Percentiles rank a stretch among this genome's conserved stretches.
phyloP scores from a whole-genome alignment of 2,888 invertebrate genomes.

The Megaustenia siamemsis region DNA sequence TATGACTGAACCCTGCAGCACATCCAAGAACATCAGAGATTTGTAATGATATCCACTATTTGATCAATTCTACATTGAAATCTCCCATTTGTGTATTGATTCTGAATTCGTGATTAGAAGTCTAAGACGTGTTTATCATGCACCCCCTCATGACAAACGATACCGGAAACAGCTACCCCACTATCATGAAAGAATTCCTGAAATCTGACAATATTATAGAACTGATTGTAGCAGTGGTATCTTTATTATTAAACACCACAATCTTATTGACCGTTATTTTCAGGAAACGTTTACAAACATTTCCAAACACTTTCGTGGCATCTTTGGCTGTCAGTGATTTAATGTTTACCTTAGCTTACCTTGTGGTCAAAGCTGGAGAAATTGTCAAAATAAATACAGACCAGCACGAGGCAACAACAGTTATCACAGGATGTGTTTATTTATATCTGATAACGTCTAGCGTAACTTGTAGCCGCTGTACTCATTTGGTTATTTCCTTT shows the following conservation, averaged over 20 bases:
- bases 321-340: conserved; percentile 36
- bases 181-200: no score
- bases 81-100: no score
- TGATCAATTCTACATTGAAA: no score
- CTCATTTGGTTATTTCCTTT: not conserved
- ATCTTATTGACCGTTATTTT: not conserved
- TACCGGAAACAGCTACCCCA: no score
- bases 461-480: not conserved
- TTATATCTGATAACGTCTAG: not conserved
- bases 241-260: not conserved
- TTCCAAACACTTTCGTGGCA: not conserved
- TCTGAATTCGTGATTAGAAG: no score
- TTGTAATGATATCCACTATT: no score
- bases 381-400: not conserved
- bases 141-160: no score
- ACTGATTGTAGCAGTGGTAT: not conserved
- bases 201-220: no score
- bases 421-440: not conserved
- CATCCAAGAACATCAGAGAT: no score
- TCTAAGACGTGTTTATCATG: no score
- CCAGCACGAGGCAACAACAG: not conserved
- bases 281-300: not conserved
- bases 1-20: no score
- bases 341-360: not conserved
- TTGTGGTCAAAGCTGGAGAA: not conserved